Percentiles rank a stretch among this genome's conserved stretches.
Conservation (phyloP, 2,888 invertebrate genomes). For the Dolichomitus sp. region DNA sequence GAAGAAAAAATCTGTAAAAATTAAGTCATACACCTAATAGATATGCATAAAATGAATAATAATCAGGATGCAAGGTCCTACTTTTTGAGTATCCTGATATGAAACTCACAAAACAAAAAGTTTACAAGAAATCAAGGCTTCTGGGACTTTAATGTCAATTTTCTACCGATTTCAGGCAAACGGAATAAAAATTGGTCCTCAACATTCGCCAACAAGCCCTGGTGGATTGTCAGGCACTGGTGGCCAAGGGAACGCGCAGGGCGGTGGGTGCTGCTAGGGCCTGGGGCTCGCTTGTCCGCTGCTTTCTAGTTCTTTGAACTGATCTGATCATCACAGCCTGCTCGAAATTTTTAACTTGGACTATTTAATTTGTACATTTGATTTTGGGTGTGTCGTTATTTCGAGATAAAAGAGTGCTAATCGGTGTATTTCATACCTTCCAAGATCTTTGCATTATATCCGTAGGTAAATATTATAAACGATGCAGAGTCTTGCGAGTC, state of each 20-base stretch:
- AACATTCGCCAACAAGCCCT: constrained; percentile 97
- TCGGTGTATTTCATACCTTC: constrained; percentile 28
- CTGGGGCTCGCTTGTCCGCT: constrained; percentile 83
- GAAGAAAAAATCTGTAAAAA: too few species aligned
- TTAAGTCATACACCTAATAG: too few species aligned
- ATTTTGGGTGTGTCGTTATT: constrained; percentile 34
- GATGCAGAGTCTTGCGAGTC: constrained; percentile 35
- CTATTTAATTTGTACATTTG: constrained; percentile 49
- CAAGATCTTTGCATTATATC: constrained; percentile 35
- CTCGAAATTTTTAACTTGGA: constrained; percentile 43
- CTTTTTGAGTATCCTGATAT: too few species aligned
- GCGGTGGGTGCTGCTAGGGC: constrained; percentile 96
- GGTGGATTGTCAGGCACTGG: constrained; percentile 92
- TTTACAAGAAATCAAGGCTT: too few species aligned
- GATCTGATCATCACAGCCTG: constrained; percentile 78
- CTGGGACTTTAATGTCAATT: background rate
- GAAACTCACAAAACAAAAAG: too few species aligned
- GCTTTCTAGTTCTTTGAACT: constrained; percentile 82
- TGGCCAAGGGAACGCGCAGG: constrained; percentile 93
- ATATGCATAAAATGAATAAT: too few species aligned
- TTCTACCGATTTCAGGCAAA: constrained; percentile 92
- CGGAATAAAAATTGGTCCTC: constrained; percentile 99
- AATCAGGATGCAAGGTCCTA: too few species aligned
- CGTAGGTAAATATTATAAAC: constrained; percentile 20
- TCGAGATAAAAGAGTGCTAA: constrained; percentile 35